Evolutionary conservation across 2,888 invertebrate species (phyloP).

Genomic region (Suillia variegata): DNA sequence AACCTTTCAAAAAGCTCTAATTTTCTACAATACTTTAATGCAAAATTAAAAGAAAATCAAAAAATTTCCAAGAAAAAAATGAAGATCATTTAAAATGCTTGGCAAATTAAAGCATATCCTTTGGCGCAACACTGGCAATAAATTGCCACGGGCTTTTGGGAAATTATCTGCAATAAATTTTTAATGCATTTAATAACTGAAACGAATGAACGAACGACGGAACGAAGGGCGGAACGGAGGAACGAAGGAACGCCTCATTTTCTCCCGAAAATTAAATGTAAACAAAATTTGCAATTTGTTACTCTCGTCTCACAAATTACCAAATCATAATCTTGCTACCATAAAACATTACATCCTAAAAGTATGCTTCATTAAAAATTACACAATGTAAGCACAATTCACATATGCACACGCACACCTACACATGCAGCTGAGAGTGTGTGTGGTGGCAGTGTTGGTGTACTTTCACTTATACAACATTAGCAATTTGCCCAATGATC

Average conservation of each 20-base stretch:
- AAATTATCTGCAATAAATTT: no score
- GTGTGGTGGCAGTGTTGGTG: not conserved
- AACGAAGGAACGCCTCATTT: conserved; percentile 51
- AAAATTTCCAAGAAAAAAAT: no score
- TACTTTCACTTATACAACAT: not conserved
- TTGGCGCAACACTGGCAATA: not conserved
- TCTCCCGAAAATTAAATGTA: conserved; percentile 49
- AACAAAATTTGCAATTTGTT: conserved; percentile 30
- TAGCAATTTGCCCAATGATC: not conserved
- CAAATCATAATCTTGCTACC: not conserved
- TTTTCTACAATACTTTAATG: no score
- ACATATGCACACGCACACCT: not conserved
- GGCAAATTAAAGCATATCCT: no score
- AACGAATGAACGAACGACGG: conserved; percentile 26
- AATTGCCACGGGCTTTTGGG: not conserved
- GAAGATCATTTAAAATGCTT: no score
- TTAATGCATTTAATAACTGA: not conserved
- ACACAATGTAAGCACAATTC: conserved; percentile 6
- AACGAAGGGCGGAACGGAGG: no score
- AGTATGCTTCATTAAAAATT: conserved; percentile 17
- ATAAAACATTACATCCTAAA: conserved; percentile 8
- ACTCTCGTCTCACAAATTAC: not conserved
- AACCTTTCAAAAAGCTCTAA: no score
- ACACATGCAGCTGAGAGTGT: not conserved
- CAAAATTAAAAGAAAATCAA: no score